A percentile compares a stretch with the other conserved stretches of the same genome.
phyloP scores from a whole-genome alignment of 2,888 invertebrate genomes.

The Drosophila lutescens region DNA sequence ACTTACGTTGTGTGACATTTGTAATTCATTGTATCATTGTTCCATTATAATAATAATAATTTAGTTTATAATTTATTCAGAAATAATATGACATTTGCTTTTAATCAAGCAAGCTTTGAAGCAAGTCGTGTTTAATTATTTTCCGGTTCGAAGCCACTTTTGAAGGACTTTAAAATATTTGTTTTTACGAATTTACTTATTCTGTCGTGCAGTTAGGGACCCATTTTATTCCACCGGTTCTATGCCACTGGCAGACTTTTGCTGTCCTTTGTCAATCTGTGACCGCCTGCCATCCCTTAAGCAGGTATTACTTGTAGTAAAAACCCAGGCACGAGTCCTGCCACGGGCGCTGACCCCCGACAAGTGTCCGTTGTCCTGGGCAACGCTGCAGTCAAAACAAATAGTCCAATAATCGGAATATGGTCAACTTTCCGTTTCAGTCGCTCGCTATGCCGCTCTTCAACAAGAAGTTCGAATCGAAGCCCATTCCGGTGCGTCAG shows the following conservation, averaged over 20 bases:
- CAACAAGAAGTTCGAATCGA: slow-evolving; percentile 83
- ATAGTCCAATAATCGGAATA: slow-evolving; percentile 1
- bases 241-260: slow-evolving; percentile 27
- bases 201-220: not conserved
- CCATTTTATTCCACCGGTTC: not conserved
- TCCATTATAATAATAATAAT: not conserved
- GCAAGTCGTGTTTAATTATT: not conserved
- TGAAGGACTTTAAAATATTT: not conserved
- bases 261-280: slow-evolving; percentile 42
- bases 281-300: slow-evolving; percentile 39
- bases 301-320: slow-evolving; percentile 15
- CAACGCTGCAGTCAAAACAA: slow-evolving; percentile 52
- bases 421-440: slow-evolving; percentile 38
- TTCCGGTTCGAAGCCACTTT: not conserved
- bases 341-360: slow-evolving; percentile 27
- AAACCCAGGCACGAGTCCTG: slow-evolving; percentile 22
- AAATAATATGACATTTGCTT: too few relatives aligned
- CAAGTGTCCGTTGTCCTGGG: slow-evolving; percentile 55
- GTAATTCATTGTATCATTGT: not conserved
- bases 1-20: too few relatives aligned
- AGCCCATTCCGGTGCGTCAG: slow-evolving; percentile 78
- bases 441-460: slow-evolving; percentile 81
- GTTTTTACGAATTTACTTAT: not conserved
- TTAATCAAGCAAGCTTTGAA: not conserved
- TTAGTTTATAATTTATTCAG: too few relatives aligned